Evolutionary conservation across 2,797 vertebrate genomes (phyloP).

Genomic region (Sylvia borin): DNA sequence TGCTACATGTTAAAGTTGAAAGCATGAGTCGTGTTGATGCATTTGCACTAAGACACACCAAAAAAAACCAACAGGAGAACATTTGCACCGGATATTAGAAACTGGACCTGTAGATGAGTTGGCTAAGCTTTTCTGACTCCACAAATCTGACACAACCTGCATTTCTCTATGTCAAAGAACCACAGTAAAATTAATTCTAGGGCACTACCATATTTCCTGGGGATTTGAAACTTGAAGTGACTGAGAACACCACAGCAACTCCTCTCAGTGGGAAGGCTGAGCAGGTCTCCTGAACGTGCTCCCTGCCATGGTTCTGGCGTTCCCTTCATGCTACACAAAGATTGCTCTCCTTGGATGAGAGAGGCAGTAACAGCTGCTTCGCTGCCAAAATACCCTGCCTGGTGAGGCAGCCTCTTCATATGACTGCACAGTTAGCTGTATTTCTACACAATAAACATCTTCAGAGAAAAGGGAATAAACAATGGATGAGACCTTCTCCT

Average conservation of each 20-base stretch:
- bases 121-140: neutral
- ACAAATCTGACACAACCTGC: neutral
- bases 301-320: fast-evolving
- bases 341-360: neutral
- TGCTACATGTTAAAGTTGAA: neutral
- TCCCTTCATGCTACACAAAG: neutral
- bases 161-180: neutral
- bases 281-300: neutral
- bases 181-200: neutral
- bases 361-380: neutral
- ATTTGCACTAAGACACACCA: neutral
- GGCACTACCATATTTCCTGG: neutral
- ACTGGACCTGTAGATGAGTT: neutral
- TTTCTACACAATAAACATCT: neutral
- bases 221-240: neutral
- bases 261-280: neutral
- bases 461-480: neutral
- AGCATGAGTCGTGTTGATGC: neutral
- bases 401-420: neutral
- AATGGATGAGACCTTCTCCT: neutral
- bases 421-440: neutral
- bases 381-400: neutral
- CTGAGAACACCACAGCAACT: neutral
- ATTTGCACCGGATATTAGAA: neutral
- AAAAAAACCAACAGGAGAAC: neutral